Evolutionary conservation across 2,113 vertebrate genomes (phyloP).

Genomic region (Odontesthes bonariensis): DNA sequence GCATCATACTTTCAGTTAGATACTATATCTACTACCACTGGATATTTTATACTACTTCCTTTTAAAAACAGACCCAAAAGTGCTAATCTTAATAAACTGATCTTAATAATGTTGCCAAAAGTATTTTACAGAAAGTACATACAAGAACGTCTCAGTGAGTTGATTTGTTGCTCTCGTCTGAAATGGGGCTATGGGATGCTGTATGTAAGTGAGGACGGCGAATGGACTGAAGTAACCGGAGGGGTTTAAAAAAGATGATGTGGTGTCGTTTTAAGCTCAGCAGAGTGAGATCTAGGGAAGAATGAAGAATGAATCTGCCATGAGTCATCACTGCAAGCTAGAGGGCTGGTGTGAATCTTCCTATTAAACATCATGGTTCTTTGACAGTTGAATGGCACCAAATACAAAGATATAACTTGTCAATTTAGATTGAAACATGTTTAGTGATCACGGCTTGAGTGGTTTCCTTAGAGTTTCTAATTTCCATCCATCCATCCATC

Average conservation of each 20-base stretch:
- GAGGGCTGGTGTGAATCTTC: conserved; percentile 31
- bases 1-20: too few species aligned
- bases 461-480: neutral
- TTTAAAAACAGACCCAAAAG: too few species aligned
- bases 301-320: conserved; percentile 38
- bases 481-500: too few species aligned
- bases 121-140: neutral
- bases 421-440: neutral
- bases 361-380: conserved; percentile 37
- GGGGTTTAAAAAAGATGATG: conserved; percentile 27
- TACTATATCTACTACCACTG: too few species aligned
- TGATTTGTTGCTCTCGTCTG: neutral
- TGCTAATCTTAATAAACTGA: too few species aligned
- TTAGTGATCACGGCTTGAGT: neutral
- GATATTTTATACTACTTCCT: too few species aligned
- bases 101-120: too few species aligned
- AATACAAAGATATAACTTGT: conserved; percentile 4
- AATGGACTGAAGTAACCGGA: conserved; percentile 2
- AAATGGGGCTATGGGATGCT: neutral
- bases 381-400: conserved; percentile 20
- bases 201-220: neutral
- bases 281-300: conserved; percentile 12
- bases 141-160: too few species aligned
- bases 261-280: conserved; percentile 27
- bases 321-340: conserved; percentile 42